Base-by-base conservation (phyloP, 2,113 vertebrate species). In the Dromaius novaehollandiae region DNA sequence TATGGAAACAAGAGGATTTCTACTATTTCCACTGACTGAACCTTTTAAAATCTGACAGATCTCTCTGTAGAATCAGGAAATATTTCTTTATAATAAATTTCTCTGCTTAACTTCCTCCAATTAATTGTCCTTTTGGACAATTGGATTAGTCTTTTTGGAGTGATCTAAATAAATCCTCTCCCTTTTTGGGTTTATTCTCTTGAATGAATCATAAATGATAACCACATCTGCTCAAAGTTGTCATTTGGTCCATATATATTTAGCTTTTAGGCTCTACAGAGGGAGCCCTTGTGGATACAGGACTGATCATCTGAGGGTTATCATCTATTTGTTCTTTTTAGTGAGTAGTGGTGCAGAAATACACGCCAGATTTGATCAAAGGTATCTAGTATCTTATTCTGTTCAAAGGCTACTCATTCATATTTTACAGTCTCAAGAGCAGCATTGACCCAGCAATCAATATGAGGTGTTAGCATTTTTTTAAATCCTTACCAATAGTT, bases 321-420 rank as follows among this genome's bases (percentile, higher is more conserved):
- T 86, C 69, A 56, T 96, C 94, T 95, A 96, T 97, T 97, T 96
- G 95, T 93, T 95, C 95, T 92, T 96, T 95, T 96, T 87, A 96
- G 95, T 80, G 51, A 79, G 78, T 42, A 82, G 66, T 6, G 1
- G 58, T 80, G 88, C 32, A 96, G 92, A 90, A 94, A 92, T 77
- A 13, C 36, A 86, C 90, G 91, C 81, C 75, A 91, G 92, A 89
- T 93, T 95, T 97, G 92, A 96, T 95, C 95, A 97, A 97, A 97
- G 82, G 34, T 88, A 60, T 61, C 88, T 91, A 89, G 77, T 82
- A 93, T 82, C 90, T 93, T 84, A 87, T 14, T 81, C 79, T 87
- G 61, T 96, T 97, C 95, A 96, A 92, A 95, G 93, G 46, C 55
- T 96, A 22, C 78, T 97, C 84, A 94, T 97, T 96, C 95, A 96